Conservation (phyloP, 2,797 vertebrate genomes). For the Melanotaenia maccullochi region DNA sequence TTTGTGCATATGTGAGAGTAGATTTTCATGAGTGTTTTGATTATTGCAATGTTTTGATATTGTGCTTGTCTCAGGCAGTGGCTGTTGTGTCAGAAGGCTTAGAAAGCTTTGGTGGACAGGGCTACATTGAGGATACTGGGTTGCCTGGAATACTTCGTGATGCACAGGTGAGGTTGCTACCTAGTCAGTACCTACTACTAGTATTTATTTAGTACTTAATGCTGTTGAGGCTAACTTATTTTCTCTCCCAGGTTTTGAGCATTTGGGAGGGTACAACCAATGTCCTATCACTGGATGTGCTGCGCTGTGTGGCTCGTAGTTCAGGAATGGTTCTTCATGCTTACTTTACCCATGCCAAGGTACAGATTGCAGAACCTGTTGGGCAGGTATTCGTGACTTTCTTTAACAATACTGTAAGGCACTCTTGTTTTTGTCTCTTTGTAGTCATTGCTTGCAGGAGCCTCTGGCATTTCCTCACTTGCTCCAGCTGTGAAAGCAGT, state of each 20-base stretch:
- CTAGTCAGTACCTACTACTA: too few relatives aligned
- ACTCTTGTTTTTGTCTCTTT: slow-evolving; percentile 23
- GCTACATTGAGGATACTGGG: slow-evolving; percentile 89
- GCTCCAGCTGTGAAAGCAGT: slow-evolving; percentile 53
- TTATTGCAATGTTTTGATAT: background rate
- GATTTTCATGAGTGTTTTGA: background rate
- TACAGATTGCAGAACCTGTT: slow-evolving; percentile 32
- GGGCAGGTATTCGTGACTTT: background rate
- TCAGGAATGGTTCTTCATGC: slow-evolving; percentile 79
- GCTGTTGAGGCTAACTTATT: background rate
- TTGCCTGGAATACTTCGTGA: slow-evolving; percentile 82
- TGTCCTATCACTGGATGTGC: slow-evolving; percentile 86
- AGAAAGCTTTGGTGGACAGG: slow-evolving; percentile 90
- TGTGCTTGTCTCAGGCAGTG: slow-evolving; percentile 76
- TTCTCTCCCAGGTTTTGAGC: slow-evolving; percentile 82
- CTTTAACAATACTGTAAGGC: slow-evolving; percentile 20
- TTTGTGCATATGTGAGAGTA: background rate
- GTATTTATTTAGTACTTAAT: too few relatives aligned
- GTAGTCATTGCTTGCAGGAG: slow-evolving; percentile 79
- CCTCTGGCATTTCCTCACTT: slow-evolving; percentile 56
- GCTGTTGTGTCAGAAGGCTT: slow-evolving; percentile 84
- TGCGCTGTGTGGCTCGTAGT: slow-evolving; percentile 81
- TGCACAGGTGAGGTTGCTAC: slow-evolving; percentile 75
- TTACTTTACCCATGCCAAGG: slow-evolving; percentile 81
- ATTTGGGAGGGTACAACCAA: slow-evolving; percentile 92